Evolutionary conservation across 2,888 invertebrate species (phyloP).

Genomic region (Cecidostiba fungosa): DNA sequence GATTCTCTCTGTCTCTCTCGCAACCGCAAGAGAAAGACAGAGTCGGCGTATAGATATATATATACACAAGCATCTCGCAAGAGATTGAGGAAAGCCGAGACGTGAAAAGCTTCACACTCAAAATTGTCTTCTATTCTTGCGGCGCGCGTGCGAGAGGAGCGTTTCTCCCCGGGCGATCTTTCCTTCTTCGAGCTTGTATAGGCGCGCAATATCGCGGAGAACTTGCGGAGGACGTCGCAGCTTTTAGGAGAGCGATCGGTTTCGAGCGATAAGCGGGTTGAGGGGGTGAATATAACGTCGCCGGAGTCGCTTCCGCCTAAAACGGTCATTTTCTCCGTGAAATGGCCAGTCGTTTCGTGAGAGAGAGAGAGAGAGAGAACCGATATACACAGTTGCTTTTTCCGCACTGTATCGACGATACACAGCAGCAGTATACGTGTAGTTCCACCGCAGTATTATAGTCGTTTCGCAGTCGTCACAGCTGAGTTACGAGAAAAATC

Average conservation of each 20-base stretch:
- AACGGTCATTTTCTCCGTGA: slow-evolving; percentile 68
- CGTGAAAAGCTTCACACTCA: slow-evolving; percentile 70
- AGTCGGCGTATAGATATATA: background rate
- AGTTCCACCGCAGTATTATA: background rate
- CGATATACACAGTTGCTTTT: background rate
- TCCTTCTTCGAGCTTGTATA: background rate
- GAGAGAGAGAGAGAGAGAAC: too few relatives aligned
- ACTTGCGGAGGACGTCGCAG: slow-evolving; percentile 4
- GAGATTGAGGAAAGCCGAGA: slow-evolving; percentile 41
- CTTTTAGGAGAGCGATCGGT: slow-evolving; percentile 67
- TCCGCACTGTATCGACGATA: background rate
- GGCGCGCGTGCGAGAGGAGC: slow-evolving; percentile 63
- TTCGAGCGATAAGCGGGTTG: slow-evolving; percentile 68
- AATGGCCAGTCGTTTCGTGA: slow-evolving; percentile 54
- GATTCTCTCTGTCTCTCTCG: slow-evolving; percentile 37
- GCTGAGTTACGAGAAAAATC: slow-evolving; percentile 34
- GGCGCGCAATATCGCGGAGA: slow-evolving; percentile 55
- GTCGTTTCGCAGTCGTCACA: background rate
- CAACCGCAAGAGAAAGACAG: slow-evolving; percentile 34
- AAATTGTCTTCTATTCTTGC: slow-evolving; percentile 73
- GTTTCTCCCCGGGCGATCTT: slow-evolving; percentile 40
- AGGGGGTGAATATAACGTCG: slow-evolving; percentile 62
- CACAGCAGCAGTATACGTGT: background rate
- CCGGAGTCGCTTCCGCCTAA: slow-evolving; percentile 65
- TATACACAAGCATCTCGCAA: background rate